Base-by-base conservation (phyloP, 1,140 invertebrate genomes). In the Proales similis region DNA sequence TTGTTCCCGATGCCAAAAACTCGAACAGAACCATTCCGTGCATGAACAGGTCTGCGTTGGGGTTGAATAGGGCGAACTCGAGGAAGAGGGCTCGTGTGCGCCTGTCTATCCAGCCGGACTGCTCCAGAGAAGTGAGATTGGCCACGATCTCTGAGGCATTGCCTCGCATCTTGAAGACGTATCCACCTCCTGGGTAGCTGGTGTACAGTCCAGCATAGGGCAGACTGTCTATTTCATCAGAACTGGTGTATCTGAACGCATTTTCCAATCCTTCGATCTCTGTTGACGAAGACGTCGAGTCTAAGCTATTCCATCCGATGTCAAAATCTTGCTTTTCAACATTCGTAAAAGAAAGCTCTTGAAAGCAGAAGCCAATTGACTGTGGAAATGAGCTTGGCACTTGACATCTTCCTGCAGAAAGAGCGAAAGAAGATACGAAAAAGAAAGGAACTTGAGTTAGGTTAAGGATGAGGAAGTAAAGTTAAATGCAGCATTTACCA, bases 11-110 rank as follows among this genome's bases (percentile, higher is more conserved):
- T 4, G 76, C 74, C 22, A 75, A 63, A 64, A 80, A 77, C 68
- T 82, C 80, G 4, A 73, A 73, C 5, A 80, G 63, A 19, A 81
- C 69, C n/a, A 74, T 77, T 5, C 71, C 69, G 0, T 80, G 72
- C 5, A 72, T 73, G 65, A 81, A 81, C n/a, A 82, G 66, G 64
- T 82, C 78, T 19, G 82, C 70, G 67, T 85, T 85, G 0, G 78
- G 77, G 70, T 85, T 84, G 69, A 83, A 84, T 26, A 82, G 68
- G 0, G 79, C 79, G 62, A 84, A 83, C 69, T 85, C 83, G 0
- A 84, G 63, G 66, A 84, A 82, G 26, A 85, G 69, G 1, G 75
- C 81, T 67, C 83, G 68, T 0, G 83, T 84, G 11, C 49, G 49
- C 64, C 82, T 65, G 19, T 77, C 76, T 22, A 86, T 79, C 85